Conservation (phyloP, 2,797 vertebrate genomes). For the Alauda arvensis region DNA sequence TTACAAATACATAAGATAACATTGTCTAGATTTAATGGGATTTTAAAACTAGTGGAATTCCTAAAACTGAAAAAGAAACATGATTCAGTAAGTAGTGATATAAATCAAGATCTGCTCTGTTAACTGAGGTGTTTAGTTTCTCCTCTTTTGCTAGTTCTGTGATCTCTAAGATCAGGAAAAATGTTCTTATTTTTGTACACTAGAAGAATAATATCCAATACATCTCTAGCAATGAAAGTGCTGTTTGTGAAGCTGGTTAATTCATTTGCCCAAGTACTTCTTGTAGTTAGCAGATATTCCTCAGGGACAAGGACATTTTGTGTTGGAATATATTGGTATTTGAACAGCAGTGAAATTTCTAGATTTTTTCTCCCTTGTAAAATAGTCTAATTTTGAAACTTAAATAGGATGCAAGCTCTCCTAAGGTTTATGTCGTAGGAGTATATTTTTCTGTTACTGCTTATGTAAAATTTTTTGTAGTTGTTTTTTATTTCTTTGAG, state of each 20-base stretch:
- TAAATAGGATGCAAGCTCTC: neutral
- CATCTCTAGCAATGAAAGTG: neutral
- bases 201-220: neutral
- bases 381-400: neutral
- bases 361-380: neutral
- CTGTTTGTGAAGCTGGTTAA: neutral
- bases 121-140: neutral
- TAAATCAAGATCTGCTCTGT: neutral
- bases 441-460: neutral
- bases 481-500: neutral
- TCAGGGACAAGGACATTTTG: neutral
- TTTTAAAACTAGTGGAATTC: neutral
- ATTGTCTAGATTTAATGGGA: neutral
- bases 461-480: neutral
- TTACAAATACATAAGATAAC: neutral
- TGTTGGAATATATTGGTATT: neutral
- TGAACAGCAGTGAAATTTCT: neutral
- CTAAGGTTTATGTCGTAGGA: neutral
- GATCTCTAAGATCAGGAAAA: neutral
- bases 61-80: neutral
- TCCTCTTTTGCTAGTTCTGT: neutral
- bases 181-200: neutral
- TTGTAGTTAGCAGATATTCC: neutral
- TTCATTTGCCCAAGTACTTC: neutral
- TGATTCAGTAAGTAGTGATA: neutral